Evolutionary conservation across 2,113 vertebrate genomes (phyloP).

Genomic region (Calyptomena viridis): DNA sequence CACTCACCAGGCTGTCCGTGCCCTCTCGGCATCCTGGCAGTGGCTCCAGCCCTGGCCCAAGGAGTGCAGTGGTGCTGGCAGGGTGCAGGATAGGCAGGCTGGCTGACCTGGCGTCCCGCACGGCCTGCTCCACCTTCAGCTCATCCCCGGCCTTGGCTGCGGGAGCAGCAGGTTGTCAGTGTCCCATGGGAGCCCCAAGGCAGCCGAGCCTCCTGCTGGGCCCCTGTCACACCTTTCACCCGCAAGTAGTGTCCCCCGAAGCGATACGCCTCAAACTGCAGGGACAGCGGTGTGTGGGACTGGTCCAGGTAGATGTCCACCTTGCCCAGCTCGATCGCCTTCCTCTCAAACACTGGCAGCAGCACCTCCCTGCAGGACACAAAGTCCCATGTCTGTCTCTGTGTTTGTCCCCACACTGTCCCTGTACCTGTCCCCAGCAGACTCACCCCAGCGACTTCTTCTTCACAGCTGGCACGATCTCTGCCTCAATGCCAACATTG

Average conservation of each 20-base stretch:
- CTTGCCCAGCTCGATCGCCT: conserved; percentile 81
- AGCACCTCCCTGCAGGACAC: conserved; percentile 83
- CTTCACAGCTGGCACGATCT: conserved; percentile 91
- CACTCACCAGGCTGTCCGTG: conserved; percentile 83
- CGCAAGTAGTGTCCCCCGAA: conserved; percentile 94
- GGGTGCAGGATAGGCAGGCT: conserved; percentile 86
- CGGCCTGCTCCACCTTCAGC: conserved; percentile 87
- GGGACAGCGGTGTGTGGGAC: conserved; percentile 91
- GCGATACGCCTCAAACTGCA: conserved; percentile 90
- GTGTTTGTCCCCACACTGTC: fast-evolving
- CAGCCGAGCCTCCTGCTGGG: fast-evolving
- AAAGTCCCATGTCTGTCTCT: fast-evolving
- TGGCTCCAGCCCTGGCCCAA: conserved; percentile 66
- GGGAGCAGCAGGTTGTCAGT: neutral
- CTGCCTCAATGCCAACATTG: conserved; percentile 80
- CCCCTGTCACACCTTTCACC: conserved; percentile 86
- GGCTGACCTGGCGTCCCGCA: conserved; percentile 82
- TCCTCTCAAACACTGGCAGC: conserved; percentile 90
- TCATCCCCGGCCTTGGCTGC: conserved; percentile 88
- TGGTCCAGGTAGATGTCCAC: conserved; percentile 94
- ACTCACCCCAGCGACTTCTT: conserved; percentile 91
- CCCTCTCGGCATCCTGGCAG: conserved; percentile 74
- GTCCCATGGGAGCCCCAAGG: fast-evolving
- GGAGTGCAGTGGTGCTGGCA: conserved; percentile 64
- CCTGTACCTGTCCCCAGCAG: fast-evolving